Evolutionary conservation across 2,113 vertebrate genomes (phyloP).

Genomic region (Etheostoma cragini): DNA sequence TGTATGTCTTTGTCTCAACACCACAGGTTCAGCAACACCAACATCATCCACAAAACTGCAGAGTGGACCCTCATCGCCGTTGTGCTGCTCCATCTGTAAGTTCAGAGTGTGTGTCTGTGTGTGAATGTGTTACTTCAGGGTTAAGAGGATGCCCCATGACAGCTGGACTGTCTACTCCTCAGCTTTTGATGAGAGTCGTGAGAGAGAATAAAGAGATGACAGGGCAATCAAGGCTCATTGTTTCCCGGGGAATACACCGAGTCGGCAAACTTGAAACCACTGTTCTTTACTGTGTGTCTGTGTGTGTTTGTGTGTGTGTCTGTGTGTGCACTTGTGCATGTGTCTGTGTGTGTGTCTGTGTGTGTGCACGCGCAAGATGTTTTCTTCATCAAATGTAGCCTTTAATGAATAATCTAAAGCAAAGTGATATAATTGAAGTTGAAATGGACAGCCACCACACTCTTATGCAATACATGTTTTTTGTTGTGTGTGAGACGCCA

Average conservation of each 20-base stretch:
- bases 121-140: neutral
- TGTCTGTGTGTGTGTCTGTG: constrained; percentile 14
- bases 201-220: neutral
- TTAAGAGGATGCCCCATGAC: neutral
- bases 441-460: neutral
- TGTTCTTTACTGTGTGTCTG: constrained; percentile 34
- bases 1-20: neutral
- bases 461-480: neutral
- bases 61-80: constrained; percentile 83
- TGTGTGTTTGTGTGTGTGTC: constrained; percentile 12
- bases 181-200: neutral
- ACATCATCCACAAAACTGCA: constrained; percentile 83
- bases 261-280: constrained; percentile 46
- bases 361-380: neutral
- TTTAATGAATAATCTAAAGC: neutral
- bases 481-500: no score
- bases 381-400: neutral
- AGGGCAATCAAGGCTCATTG: constrained; percentile 55
- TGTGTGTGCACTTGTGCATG: neutral
- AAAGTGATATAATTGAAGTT: neutral
- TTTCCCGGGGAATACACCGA: constrained; percentile 37
- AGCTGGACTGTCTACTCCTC: constrained; percentile 23
- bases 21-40: constrained; percentile 81
- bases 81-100: constrained; percentile 84
- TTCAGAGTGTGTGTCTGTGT: constrained; percentile 33